Conservation (phyloP, 1,140 invertebrate genomes). For the Elymnias hypermnestra region DNA sequence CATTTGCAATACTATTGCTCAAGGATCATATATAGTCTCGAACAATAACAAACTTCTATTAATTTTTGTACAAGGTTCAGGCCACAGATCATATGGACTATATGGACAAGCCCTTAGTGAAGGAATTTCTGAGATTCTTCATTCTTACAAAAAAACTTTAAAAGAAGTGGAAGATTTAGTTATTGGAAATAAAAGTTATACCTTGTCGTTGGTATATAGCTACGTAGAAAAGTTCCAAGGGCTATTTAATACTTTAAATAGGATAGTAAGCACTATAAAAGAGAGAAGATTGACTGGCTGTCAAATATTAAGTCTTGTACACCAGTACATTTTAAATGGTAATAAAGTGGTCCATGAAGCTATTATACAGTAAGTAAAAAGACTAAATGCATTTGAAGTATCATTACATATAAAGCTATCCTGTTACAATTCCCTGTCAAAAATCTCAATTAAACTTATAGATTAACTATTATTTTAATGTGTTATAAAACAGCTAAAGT, state of each 20-base stretch:
- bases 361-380: conserved; percentile 49
- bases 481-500: no score
- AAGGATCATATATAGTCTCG: no score
- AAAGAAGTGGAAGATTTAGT: conserved; percentile 58
- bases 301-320: conserved; percentile 64
- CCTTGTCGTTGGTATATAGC: conserved; percentile 62
- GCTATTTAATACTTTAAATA: conserved; percentile 63
- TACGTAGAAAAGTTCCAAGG: conserved; percentile 63
- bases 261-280: conserved; percentile 60
- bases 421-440: no score
- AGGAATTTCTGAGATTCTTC: conserved; percentile 63
- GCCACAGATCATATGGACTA: conserved; percentile 44
- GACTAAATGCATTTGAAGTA: no score
- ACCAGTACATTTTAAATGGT: conserved; percentile 66
- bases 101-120: conserved; percentile 67
- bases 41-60: no score
- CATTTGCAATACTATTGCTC: no score
- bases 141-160: conserved; percentile 57
- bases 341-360: conserved; percentile 63
- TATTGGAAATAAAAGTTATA: conserved; percentile 59
- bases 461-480: no score
- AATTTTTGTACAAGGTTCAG: conserved; percentile 30
- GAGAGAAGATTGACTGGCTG: conserved; percentile 63
- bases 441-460: no score
- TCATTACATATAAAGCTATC: no score